Evolutionary conservation across 2,797 vertebrate species (phyloP).

Genomic region (Danio jaintianensis): DNA sequence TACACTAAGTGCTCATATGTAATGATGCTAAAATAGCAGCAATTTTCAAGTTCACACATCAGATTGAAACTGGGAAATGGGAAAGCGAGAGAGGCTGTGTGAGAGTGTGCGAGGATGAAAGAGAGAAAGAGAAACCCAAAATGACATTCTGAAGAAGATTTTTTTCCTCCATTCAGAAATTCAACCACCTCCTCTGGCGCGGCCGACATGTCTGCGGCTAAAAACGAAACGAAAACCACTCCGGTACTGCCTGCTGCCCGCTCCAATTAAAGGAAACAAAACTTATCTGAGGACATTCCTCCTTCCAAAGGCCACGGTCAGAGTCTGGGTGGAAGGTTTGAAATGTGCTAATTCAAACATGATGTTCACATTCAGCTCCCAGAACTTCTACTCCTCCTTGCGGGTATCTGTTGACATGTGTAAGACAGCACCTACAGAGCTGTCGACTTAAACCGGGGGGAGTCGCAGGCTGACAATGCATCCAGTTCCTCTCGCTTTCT

Average conservation of each 20-base stretch:
- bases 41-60: slow-evolving; percentile 59
- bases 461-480: slow-evolving; percentile 1
- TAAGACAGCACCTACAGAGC: slow-evolving; percentile 27
- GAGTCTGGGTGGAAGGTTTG: slow-evolving; percentile 20
- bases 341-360: slow-evolving; percentile 39
- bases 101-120: neutral
- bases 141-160: slow-evolving; percentile 43
- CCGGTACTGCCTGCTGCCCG: neutral
- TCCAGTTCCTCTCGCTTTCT: neutral
- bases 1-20: slow-evolving; percentile 52
- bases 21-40: slow-evolving; percentile 58
- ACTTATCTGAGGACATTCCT: slow-evolving; percentile 7
- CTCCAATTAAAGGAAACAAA: slow-evolving; percentile 37
- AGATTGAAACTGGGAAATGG: slow-evolving; percentile 46
- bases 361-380: slow-evolving; percentile 32
- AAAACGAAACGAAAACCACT: slow-evolving; percentile 32
- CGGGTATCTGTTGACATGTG: slow-evolving; percentile 18
- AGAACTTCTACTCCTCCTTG: slow-evolving; percentile 1
- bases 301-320: slow-evolving; percentile 35
- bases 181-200: neutral
- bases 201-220: slow-evolving; percentile 5
- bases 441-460: slow-evolving; percentile 6
- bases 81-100: slow-evolving; percentile 26
- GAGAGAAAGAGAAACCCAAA: slow-evolving; percentile 19
- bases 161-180: slow-evolving; percentile 32